Conservation (phyloP, 2,113 vertebrate species). For the Morone saxatilis region DNA sequence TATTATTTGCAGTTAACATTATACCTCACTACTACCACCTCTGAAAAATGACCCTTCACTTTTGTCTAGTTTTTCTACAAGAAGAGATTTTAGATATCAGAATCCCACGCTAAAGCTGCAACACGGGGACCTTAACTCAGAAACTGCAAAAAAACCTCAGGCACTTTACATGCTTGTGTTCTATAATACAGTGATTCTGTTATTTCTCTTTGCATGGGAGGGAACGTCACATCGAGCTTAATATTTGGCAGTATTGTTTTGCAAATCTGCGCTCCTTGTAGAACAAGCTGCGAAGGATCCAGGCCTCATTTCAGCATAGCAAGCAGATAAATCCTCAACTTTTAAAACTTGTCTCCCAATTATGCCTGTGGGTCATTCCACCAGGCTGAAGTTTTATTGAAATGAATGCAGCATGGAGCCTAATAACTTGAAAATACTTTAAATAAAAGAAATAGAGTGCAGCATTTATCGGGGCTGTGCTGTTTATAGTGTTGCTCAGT, state of each 20-base stretch:
- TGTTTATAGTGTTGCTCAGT: conserved; percentile 39
- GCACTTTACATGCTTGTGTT: not conserved
- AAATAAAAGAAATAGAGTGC: conserved; percentile 13
- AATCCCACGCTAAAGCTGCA: conserved; percentile 4
- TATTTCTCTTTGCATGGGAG: conserved; percentile 3
- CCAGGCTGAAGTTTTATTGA: conserved; percentile 32
- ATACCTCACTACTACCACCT: not conserved
- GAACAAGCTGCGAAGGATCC: conserved; percentile 24
- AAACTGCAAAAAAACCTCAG: conserved; percentile 15
- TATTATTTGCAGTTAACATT: not conserved
- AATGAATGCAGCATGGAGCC: conserved; percentile 39
- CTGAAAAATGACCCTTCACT: not conserved
- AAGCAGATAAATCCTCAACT: conserved; percentile 52
- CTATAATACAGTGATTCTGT: not conserved
- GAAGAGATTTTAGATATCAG: not conserved
- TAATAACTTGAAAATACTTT: not conserved
- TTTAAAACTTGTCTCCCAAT: conserved; percentile 27
- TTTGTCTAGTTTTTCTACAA: not conserved
- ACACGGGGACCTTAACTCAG: not conserved
- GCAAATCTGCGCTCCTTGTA: conserved; percentile 34
- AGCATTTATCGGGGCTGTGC: conserved; percentile 46
- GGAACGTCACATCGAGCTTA: conserved; percentile 1
- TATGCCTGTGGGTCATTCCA: conserved; percentile 21
- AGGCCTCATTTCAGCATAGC: conserved; percentile 32
- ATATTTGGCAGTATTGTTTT: conserved; percentile 19